phyloP scores from a whole-genome alignment of 2,113 vertebrate species.

The Protobothrops mucrosquamatus region DNA sequence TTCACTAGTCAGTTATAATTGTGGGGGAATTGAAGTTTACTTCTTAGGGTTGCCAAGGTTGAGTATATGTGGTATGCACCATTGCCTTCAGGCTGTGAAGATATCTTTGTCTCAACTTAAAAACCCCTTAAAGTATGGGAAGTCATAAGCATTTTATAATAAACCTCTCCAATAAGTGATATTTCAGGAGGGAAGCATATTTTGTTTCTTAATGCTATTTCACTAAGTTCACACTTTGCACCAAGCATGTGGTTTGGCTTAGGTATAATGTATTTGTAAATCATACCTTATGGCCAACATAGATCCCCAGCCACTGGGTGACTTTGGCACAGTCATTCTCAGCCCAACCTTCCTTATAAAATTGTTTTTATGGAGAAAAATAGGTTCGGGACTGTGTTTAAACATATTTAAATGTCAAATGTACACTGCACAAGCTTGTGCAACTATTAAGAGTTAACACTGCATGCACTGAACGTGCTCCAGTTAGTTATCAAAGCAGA shows the following conservation, averaged over 20 bases:
- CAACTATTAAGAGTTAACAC: neutral
- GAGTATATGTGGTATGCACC: neutral
- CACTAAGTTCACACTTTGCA: neutral
- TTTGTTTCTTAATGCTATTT: neutral
- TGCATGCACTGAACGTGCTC: neutral
- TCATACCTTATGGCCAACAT: neutral
- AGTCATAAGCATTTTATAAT: neutral
- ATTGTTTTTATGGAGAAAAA: neutral
- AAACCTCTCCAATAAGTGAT: neutral
- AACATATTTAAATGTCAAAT: neutral
- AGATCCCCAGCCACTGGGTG: neutral
- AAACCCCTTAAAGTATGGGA: neutral
- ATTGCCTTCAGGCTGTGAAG: neutral
- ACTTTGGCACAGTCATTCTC: neutral
- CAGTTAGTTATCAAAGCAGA: neutral
- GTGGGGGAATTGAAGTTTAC: neutral
- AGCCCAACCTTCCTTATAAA: neutral
- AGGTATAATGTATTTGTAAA: neutral
- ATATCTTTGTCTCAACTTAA: neutral
- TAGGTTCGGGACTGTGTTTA: neutral
- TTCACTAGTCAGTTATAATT: neutral
- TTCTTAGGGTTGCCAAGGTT: neutral
- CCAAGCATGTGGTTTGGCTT: neutral
- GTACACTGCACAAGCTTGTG: neutral
- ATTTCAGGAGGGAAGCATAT: neutral